Evolutionary conservation across 2,113 vertebrate genomes (phyloP).

Genomic region (Syngnathus scovelli): DNA sequence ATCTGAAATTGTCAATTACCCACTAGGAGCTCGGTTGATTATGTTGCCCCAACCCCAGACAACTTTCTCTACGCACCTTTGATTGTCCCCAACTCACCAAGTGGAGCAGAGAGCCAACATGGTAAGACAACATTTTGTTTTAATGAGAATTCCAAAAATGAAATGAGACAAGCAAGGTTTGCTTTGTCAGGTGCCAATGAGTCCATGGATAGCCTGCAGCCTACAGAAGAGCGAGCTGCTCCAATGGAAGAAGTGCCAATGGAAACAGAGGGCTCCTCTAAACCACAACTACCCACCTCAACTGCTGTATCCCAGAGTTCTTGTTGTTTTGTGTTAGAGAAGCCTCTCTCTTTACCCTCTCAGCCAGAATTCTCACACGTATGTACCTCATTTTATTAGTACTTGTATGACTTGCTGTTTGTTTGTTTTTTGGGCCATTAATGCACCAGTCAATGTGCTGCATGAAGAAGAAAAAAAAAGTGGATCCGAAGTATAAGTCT

Average conservation of each 20-base stretch:
- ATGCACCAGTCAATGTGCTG: too few relatives aligned
- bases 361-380: conserved; percentile 94
- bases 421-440: neutral
- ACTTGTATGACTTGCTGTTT: neutral
- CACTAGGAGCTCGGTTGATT: conserved; percentile 77
- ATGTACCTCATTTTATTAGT: conserved; percentile 36
- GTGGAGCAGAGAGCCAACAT: conserved; percentile 68
- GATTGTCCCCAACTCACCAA: conserved; percentile 86
- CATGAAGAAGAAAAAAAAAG: too few relatives aligned
- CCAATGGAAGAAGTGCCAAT: conserved; percentile 52
- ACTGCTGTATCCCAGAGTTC: conserved; percentile 79
- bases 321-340: conserved; percentile 70
- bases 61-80: conserved; percentile 69
- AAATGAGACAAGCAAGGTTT: neutral
- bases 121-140: conserved; percentile 54
- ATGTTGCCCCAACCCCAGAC: conserved; percentile 73
- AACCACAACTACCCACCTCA: conserved; percentile 69
- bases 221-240: conserved; percentile 49
- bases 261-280: conserved; percentile 51
- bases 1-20: neutral
- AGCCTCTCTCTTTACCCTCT: conserved; percentile 74
- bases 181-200: conserved; percentile 56
- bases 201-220: conserved; percentile 69
- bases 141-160: too few relatives aligned
- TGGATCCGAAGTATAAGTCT: too few relatives aligned